Evolutionary conservation across 1,140 invertebrate genomes (phyloP).

Genomic region (Ips typographus): DNA sequence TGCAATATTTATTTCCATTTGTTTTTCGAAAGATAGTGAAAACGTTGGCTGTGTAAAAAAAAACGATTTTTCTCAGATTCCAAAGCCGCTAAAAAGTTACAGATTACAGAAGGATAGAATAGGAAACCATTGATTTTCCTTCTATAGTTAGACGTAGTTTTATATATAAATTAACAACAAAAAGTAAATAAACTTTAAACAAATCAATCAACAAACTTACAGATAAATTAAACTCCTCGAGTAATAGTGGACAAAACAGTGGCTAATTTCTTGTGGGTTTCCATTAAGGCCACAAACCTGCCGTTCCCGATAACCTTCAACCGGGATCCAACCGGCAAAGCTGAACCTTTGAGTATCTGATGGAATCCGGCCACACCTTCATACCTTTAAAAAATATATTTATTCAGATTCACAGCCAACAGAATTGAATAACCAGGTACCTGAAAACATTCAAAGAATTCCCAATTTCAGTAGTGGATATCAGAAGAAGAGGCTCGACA

Average conservation of each 20-base stretch:
- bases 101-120: no score
- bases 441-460: slow-evolving; percentile 14
- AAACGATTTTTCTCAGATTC: no score
- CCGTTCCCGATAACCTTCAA: slow-evolving; percentile 4
- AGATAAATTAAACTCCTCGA: neutral
- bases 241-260: slow-evolving; percentile 12
- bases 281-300: slow-evolving; percentile 6
- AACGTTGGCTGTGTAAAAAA: no score
- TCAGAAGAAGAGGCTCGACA: slow-evolving; percentile 14
- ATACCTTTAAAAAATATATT: slow-evolving; percentile 21
- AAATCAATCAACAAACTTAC: slow-evolving; percentile 3
- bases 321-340: slow-evolving; percentile 10
- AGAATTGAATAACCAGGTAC: slow-evolving; percentile 3
- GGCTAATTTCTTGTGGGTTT: slow-evolving; percentile 1
- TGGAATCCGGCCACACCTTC: slow-evolving; percentile 25
- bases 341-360: slow-evolving; percentile 7
- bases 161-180: neutral
- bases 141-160: neutral
- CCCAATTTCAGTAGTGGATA: slow-evolving; percentile 7
- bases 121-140: neutral
- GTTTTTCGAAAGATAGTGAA: no score
- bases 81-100: no score
- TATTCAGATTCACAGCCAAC: slow-evolving; percentile 1
- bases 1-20: no score
- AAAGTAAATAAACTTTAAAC: slow-evolving; percentile 8